These are phyloP conservation scores for Pandemis heparana DNA, from an alignment of 2,888 invertebrate species.

Conservation along the genomic window DNA sequence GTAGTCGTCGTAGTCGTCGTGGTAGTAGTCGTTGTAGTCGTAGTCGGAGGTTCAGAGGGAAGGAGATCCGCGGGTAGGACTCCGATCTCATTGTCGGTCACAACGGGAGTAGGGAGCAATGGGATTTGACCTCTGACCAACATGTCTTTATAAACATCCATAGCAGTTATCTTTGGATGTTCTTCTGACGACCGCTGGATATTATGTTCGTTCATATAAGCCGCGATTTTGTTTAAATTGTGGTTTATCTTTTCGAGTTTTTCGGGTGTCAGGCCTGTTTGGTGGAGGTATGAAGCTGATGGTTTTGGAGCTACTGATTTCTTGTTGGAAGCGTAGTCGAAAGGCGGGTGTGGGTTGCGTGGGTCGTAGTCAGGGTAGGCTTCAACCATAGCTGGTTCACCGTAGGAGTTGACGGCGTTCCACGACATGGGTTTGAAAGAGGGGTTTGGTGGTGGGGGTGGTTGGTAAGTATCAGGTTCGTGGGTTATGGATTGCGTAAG, in stretches of 20 bases:
- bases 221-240: slow-evolving; percentile 71
- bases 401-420: slow-evolving; percentile 78
- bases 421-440: slow-evolving; percentile 72
- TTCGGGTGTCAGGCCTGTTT: slow-evolving; percentile 66
- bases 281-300: slow-evolving; percentile 49
- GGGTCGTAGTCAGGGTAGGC: slow-evolving; percentile 71
- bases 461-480: slow-evolving; percentile 56
- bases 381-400: slow-evolving; percentile 72
- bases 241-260: slow-evolving; percentile 77
- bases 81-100: slow-evolving; percentile 76
- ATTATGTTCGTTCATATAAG: slow-evolving; percentile 61
- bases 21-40: slow-evolving; percentile 49
- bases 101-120: slow-evolving; percentile 71
- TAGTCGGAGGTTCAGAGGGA: slow-evolving; percentile 49
- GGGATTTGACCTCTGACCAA: slow-evolving; percentile 64
- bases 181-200: slow-evolving; percentile 72
- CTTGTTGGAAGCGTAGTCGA: slow-evolving; percentile 68
- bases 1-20: slow-evolving; percentile 58
- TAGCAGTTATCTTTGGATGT: slow-evolving; percentile 61
- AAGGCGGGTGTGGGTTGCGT: slow-evolving; percentile 61
- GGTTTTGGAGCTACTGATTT: slow-evolving; percentile 55
- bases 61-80: slow-evolving; percentile 76
- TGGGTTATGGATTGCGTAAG: slow-evolving; percentile 40
- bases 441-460: slow-evolving; percentile 67
- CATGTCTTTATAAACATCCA: slow-evolving; percentile 65